These are phyloP conservation scores for Ophraella communa DNA, from an alignment of 2,888 invertebrate species.

Conservation along the genomic window DNA sequence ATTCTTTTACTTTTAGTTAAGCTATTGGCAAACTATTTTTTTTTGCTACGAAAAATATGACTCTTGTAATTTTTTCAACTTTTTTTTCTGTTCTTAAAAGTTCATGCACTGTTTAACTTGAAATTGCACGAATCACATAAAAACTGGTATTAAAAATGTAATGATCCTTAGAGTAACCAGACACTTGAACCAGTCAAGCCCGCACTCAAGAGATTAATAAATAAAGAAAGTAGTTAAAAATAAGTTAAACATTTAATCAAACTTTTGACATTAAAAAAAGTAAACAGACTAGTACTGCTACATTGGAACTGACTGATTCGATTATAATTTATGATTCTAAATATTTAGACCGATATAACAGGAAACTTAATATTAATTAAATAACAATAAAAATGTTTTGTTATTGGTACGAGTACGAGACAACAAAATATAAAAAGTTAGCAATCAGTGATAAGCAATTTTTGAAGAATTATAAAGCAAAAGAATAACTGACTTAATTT, in stretches of 20 bases:
- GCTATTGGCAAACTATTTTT: neutral
- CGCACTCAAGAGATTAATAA: conserved; percentile 40
- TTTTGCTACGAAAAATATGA: neutral
- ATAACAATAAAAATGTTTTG: too few species aligned
- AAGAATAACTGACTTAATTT: too few species aligned
- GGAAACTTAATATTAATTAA: neutral
- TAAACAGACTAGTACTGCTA: conserved; percentile 26
- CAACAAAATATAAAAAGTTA: too few species aligned
- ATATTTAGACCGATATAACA: neutral
- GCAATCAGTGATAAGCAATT: too few species aligned
- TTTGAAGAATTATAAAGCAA: too few species aligned
- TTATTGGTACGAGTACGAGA: too few species aligned
- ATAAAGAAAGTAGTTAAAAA: conserved; percentile 34
- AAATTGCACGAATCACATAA: conserved; percentile 15
- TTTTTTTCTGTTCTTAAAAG: neutral
- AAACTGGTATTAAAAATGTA: conserved; percentile 6
- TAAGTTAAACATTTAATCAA: conserved; percentile 32
- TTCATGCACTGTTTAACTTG: conserved; percentile 19
- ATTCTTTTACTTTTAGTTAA: neutral
- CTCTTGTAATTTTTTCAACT: neutral
- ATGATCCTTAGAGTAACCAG: conserved; percentile 19
- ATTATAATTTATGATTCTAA: neutral
- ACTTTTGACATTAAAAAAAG: conserved; percentile 34
- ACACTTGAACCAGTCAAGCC: conserved; percentile 45
- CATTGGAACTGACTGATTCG: neutral